Conservation (phyloP, 2,888 invertebrate genomes). For the Polietes domitor region DNA sequence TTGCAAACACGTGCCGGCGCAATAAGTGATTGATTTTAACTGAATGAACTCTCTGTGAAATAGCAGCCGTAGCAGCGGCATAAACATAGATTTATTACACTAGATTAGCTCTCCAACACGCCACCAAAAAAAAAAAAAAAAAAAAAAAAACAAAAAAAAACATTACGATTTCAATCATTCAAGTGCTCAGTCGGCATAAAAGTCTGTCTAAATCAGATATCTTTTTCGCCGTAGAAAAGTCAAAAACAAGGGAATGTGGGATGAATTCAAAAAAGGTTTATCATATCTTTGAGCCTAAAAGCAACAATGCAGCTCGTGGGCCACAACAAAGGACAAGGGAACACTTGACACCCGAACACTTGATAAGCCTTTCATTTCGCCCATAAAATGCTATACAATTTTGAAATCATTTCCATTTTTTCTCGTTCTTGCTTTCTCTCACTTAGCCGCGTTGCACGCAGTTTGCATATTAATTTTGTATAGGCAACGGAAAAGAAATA, state of each 20-base stretch:
- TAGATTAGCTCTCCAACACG: neutral
- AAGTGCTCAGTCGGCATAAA: neutral
- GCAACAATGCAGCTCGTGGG: neutral
- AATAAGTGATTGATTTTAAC: constrained; percentile 23
- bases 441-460: neutral
- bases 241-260: neutral
- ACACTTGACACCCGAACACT: neutral
- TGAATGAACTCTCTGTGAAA: neutral
- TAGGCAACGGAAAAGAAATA: neutral
- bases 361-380: neutral
- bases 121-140: neutral
- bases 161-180: constrained; percentile 13
- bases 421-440: neutral
- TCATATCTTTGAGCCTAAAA: neutral
- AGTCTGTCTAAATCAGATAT: neutral
- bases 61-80: neutral
- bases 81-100: constrained; percentile 17
- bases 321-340: neutral
- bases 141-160: neutral
- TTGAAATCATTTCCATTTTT: neutral
- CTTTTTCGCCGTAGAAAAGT: neutral
- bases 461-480: constrained; percentile 30
- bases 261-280: neutral
- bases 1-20: neutral
- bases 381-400: neutral